Conservation (phyloP, 1,140 invertebrate species). For the Heliconius congener region DNA sequence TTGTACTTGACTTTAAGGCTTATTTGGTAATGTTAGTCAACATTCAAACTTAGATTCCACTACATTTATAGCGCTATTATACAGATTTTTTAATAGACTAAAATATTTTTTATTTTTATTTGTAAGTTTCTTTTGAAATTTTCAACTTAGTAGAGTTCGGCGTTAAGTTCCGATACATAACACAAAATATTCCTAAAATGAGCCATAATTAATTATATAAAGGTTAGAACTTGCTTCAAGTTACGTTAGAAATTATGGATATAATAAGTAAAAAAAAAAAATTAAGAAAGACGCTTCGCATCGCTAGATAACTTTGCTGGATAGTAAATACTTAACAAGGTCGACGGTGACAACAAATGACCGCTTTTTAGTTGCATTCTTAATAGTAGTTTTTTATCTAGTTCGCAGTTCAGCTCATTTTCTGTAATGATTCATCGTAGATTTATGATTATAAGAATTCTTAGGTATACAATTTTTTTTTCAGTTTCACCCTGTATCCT, state of each 20-base stretch:
- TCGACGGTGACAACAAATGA: neutral
- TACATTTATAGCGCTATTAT: neutral
- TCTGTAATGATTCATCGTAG: constrained; percentile 11
- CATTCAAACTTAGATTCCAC: neutral
- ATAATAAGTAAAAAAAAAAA: too few species aligned
- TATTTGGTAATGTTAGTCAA: constrained; percentile 32
- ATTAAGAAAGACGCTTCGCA: neutral
- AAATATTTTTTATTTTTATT: too few species aligned
- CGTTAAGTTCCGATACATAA: too few species aligned
- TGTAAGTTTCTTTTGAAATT: too few species aligned
- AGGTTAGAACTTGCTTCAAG: too few species aligned
- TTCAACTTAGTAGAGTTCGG: too few species aligned
- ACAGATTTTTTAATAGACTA: neutral
- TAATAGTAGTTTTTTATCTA: neutral
- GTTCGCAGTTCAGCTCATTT: neutral
- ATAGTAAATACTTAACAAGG: neutral
- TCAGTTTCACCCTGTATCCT: too few species aligned
- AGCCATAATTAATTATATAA: too few species aligned
- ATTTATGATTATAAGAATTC: neutral
- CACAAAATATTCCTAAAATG: too few species aligned
- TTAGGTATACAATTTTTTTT: too few species aligned
- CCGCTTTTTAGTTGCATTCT: constrained; percentile 8
- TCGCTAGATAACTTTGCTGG: neutral
- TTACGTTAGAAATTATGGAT: too few species aligned
- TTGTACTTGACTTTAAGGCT: constrained; percentile 25